phyloP scores from a whole-genome alignment of 2,888 invertebrate species.

The Lasioglossum vierecki region DNA sequence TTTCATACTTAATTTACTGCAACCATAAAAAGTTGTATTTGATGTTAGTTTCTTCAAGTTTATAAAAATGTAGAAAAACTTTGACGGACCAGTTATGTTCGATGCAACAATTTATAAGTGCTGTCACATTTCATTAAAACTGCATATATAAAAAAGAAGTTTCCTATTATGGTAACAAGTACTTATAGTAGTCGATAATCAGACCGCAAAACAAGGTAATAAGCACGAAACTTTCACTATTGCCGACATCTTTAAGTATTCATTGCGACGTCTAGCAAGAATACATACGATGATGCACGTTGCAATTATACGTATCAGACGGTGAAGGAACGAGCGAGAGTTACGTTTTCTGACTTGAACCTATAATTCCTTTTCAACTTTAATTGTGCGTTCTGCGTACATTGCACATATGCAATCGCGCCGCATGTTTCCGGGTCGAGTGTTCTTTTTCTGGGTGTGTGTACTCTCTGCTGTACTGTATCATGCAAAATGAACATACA shows the following conservation, averaged over 20 bases:
- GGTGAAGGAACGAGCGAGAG: background rate
- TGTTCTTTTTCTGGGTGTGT: background rate
- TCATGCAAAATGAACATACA: background rate
- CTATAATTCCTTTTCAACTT: conserved; percentile 2
- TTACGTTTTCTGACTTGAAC: background rate
- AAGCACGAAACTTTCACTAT: conserved; percentile 33
- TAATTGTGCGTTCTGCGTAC: background rate
- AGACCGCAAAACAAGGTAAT: background rate
- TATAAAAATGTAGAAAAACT: background rate
- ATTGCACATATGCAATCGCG: background rate
- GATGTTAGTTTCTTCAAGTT: too few species aligned
- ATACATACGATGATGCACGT: background rate
- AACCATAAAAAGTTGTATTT: too few species aligned
- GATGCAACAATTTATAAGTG: background rate
- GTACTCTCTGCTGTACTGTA: background rate
- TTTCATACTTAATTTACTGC: too few species aligned
- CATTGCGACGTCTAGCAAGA: background rate
- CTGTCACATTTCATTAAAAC: background rate
- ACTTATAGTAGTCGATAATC: background rate
- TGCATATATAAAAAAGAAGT: background rate
- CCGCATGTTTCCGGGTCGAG: background rate
- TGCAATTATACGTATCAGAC: conserved; percentile 4
- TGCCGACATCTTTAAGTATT: background rate
- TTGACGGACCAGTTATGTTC: background rate
- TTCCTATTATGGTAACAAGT: background rate